Evolutionary conservation across 2,888 invertebrate genomes (phyloP).

Genomic region (Hoplodrina ambigua): DNA sequence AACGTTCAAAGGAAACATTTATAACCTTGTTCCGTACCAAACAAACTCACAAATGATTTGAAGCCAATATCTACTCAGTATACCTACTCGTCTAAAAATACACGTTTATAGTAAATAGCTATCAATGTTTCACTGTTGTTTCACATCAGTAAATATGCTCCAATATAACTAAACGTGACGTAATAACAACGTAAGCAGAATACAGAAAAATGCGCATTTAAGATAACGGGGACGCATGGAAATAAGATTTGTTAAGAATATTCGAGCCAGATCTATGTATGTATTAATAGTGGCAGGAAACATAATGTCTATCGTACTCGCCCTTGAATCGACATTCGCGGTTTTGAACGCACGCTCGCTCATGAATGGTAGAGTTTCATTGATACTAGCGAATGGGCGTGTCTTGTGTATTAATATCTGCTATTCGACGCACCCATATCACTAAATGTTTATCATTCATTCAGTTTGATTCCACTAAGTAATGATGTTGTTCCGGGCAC

Average conservation of each 20-base stretch:
- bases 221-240: slow-evolving; percentile 30
- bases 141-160: slow-evolving; percentile 49
- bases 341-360: slow-evolving; percentile 75
- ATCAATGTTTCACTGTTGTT: slow-evolving; percentile 52
- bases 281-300: slow-evolving; percentile 67
- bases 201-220: slow-evolving; percentile 49
- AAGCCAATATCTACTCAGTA: slow-evolving; percentile 50
- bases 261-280: slow-evolving; percentile 54
- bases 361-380: slow-evolving; percentile 84
- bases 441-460: slow-evolving; percentile 47
- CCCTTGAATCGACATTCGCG: slow-evolving; percentile 76
- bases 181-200: slow-evolving; percentile 40
- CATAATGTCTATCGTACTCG: slow-evolving; percentile 73
- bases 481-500: slow-evolving; percentile 49
- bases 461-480: slow-evolving; percentile 36
- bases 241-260: slow-evolving; percentile 41
- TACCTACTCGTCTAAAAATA: slow-evolving; percentile 48
- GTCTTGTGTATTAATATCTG: slow-evolving; percentile 68
- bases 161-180: slow-evolving; percentile 48
- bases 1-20: slow-evolving; percentile 46
- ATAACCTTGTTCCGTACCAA: slow-evolving; percentile 42
- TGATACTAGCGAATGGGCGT: slow-evolving; percentile 78
- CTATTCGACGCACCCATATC: slow-evolving; percentile 54
- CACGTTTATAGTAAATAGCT: slow-evolving; percentile 54
- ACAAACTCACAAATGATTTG: slow-evolving; percentile 52